phyloP scores from a whole-genome alignment of 1,140 invertebrate species.

The Bombus terrestris region DNA sequence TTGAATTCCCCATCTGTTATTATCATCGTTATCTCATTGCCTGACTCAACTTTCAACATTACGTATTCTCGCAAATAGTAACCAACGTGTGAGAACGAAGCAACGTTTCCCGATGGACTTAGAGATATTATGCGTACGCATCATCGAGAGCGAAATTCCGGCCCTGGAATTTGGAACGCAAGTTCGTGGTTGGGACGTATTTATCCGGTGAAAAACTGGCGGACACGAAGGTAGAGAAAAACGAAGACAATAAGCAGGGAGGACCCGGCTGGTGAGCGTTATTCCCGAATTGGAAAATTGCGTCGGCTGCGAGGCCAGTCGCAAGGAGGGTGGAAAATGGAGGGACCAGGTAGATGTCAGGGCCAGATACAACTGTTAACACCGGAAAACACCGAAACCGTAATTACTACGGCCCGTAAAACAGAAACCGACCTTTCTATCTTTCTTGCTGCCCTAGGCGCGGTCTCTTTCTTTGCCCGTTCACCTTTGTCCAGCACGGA shows the following conservation, averaged over 20 bases:
- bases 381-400: constrained; percentile 71
- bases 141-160: too few relatives aligned
- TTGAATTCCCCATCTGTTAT: too few relatives aligned
- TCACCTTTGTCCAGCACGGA: not conserved
- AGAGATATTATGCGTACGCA: too few relatives aligned
- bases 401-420: constrained; percentile 73
- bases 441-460: not conserved
- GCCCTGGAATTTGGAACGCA: not conserved
- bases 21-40: too few relatives aligned
- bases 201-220: not conserved
- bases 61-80: too few relatives aligned
- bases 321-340: constrained; percentile 8
- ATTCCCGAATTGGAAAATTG: constrained; percentile 34
- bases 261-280: constrained; percentile 1
- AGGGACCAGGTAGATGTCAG: constrained; percentile 69
- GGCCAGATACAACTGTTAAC: constrained; percentile 67
- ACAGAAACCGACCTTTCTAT: constrained; percentile 45
- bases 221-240: not conserved
- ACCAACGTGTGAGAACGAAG: too few relatives aligned
- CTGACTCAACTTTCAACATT: too few relatives aligned
- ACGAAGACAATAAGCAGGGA: not conserved
- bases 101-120: too few relatives aligned
- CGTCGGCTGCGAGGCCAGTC: not conserved
- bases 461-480: not conserved
- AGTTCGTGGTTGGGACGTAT: not conserved